phyloP scores from a whole-genome alignment of 2,888 invertebrate genomes.

The Philereme vetulata region DNA sequence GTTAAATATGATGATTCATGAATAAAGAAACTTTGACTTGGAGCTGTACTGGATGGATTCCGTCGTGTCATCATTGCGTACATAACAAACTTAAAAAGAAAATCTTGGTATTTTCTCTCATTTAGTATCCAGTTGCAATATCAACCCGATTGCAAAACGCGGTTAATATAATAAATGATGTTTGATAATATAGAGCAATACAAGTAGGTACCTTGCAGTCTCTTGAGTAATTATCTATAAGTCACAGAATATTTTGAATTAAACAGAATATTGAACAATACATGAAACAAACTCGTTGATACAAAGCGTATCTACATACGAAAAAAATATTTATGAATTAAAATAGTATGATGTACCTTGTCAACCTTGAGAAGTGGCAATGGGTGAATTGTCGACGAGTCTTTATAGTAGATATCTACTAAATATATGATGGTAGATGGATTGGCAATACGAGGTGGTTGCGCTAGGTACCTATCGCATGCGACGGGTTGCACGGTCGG shows the following conservation, averaged over 20 bases:
- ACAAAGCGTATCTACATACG: constrained; percentile 2
- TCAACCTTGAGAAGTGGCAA: constrained; percentile 56
- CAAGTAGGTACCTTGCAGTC: neutral
- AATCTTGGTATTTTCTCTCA: neutral
- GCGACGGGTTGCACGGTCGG: constrained; percentile 46
- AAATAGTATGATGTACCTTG: constrained; percentile 51
- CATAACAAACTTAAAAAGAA: constrained; percentile 2
- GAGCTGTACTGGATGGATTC: constrained; percentile 10
- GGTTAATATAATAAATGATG: too few species aligned
- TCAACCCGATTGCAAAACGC: neutral
- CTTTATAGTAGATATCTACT: constrained; percentile 46
- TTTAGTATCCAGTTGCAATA: neutral
- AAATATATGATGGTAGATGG: constrained; percentile 63
- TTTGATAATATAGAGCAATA: constrained; percentile 8
- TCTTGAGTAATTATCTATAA: constrained; percentile 3
- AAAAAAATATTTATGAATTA: constrained; percentile 35
- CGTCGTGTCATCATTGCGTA: constrained; percentile 24
- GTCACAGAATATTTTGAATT: neutral
- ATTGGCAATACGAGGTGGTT: constrained; percentile 70
- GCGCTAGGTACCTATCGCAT: constrained; percentile 59
- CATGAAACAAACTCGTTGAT: constrained; percentile 9
- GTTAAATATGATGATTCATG: too few species aligned
- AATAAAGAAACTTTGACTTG: neutral
- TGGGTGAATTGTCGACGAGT: constrained; percentile 56
- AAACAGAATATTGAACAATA: constrained; percentile 3